phyloP scores from a whole-genome alignment of 2,888 invertebrate species.

The Patella ulyssiponensis region DNA sequence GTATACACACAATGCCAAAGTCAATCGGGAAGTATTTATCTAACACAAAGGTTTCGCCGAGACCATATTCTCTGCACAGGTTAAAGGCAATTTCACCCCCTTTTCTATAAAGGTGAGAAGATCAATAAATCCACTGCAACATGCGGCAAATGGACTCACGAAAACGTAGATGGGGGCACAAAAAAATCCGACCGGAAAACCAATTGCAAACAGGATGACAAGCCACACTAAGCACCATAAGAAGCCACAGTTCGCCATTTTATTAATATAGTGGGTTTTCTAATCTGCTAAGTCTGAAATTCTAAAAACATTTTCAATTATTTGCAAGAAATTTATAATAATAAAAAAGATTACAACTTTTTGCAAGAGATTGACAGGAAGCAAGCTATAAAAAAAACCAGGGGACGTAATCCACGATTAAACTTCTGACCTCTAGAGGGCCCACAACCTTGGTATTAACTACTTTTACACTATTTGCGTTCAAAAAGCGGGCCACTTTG shows the following conservation, averaged over 20 bases:
- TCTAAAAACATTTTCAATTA: no score
- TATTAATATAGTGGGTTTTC: not conserved
- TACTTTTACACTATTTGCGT: no score
- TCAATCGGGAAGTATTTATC: not conserved
- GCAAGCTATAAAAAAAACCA: no score
- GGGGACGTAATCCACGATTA: no score
- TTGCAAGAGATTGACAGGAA: no score
- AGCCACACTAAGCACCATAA: slow-evolving; percentile 71
- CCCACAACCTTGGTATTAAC: no score
- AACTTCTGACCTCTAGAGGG: no score
- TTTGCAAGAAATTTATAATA: no score
- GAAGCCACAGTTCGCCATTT: slow-evolving; percentile 62
- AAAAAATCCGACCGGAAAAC: slow-evolving; percentile 67
- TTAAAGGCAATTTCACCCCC: slow-evolving; percentile 66
- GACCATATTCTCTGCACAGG: slow-evolving; percentile 69
- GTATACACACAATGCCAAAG: no score
- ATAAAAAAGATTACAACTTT: no score
- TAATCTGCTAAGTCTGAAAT: no score
- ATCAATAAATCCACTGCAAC: slow-evolving; percentile 60
- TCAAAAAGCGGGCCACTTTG: no score
- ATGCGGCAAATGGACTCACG: slow-evolving; percentile 68
- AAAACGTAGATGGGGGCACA: slow-evolving; percentile 67
- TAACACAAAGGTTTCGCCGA: slow-evolving; percentile 63
- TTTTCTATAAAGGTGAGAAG: slow-evolving; percentile 64
- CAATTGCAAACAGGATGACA: slow-evolving; percentile 65